Evolutionary conservation across 2,797 vertebrate species (phyloP).

Genomic region (Limnodromus scolopaceus): DNA sequence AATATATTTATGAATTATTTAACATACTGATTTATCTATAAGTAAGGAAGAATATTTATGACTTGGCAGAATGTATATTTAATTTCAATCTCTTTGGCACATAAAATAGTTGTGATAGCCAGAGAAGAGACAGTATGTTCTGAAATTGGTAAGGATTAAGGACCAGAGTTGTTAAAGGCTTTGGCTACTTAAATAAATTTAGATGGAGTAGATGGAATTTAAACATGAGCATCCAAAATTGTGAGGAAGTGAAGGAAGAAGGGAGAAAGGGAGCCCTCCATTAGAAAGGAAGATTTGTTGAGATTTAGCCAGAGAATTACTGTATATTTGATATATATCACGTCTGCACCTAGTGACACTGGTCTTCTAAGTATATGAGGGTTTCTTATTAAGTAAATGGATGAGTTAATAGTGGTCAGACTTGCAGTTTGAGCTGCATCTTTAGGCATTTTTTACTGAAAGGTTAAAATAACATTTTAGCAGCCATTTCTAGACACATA

Average conservation of each 20-base stretch:
- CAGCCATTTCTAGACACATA: background rate
- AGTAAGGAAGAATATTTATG: slow-evolving; percentile 37
- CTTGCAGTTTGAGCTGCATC: background rate
- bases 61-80: background rate
- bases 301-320: background rate
- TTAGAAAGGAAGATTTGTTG: background rate
- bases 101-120: background rate
- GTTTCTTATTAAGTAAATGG: background rate
- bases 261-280: background rate
- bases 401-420: background rate
- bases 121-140: background rate
- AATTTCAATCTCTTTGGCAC: background rate
- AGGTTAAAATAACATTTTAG: background rate
- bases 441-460: background rate
- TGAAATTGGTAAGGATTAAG: background rate
- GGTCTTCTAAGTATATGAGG: background rate
- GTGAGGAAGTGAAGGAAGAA: background rate
- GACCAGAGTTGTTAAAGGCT: background rate
- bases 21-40: slow-evolving; percentile 28
- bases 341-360: background rate
- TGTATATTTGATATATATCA: fast-evolving
- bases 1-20: slow-evolving; percentile 37
- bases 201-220: background rate
- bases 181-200: background rate
- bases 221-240: background rate